Percentiles rank a stretch among this genome's conserved stretches.
phyloP scores from a whole-genome alignment of 2,888 invertebrate species.

The Drosophila hamatofila region DNA sequence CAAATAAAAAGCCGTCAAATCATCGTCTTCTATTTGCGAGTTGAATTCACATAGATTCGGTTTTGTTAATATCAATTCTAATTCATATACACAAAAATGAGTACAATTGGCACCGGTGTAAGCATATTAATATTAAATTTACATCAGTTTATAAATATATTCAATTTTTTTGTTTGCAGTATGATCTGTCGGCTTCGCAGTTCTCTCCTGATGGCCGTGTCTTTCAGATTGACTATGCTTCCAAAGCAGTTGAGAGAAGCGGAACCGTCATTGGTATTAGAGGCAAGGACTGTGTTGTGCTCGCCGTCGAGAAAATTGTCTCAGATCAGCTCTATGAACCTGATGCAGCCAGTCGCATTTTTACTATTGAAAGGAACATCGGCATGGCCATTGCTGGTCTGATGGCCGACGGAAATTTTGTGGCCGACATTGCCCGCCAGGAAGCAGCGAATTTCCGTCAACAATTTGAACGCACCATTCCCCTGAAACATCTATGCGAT shows the following conservation, averaged over 20 bases:
- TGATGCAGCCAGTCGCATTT: constrained; percentile 96
- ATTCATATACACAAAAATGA: constrained; percentile 88
- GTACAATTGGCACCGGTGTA: constrained; percentile 98
- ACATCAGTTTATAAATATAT: not conserved
- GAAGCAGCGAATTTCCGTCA: constrained; percentile 97
- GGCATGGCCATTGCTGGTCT: constrained; percentile 97
- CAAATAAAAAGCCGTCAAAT: constrained; percentile 84
- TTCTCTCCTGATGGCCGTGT: constrained; percentile 99
- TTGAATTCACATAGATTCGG: constrained; percentile 28
- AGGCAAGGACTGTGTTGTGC: constrained; percentile 98
- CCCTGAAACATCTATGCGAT: constrained; percentile 95
- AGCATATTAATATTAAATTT: constrained; percentile 85
- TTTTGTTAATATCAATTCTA: constrained; percentile 19
- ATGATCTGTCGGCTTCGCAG: constrained; percentile 99
- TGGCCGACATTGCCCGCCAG: constrained; percentile 96
- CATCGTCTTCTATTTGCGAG: constrained; percentile 68
- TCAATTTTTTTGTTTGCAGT: constrained; percentile 87
- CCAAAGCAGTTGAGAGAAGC: constrained; percentile 99
- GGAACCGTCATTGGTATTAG: constrained; percentile 97
- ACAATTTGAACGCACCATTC: constrained; percentile 95
- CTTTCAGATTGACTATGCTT: constrained; percentile 99
- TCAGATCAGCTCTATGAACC: constrained; percentile 97
- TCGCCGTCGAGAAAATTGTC: constrained; percentile 98
- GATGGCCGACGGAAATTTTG: constrained; percentile 96
- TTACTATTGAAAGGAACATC: constrained; percentile 96